Conservation (phyloP, 2,888 invertebrate species). For the Crepidodera aurea region DNA sequence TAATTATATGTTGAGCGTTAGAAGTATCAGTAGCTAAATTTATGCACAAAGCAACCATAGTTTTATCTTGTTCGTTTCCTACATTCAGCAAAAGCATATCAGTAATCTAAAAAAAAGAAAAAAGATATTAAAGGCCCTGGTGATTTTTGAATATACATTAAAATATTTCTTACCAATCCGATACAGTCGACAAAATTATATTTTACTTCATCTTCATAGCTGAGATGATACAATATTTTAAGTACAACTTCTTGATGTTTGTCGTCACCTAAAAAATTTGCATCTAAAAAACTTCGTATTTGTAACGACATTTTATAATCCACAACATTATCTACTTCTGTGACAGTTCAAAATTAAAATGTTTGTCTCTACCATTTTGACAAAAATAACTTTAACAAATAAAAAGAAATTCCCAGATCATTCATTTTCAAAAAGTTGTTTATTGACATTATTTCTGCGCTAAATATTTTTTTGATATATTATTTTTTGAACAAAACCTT, state of each 20-base stretch:
- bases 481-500: too few relatives aligned
- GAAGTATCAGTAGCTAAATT: constrained; percentile 91
- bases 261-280: constrained; percentile 69
- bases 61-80: constrained; percentile 71
- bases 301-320: background rate
- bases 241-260: constrained; percentile 80
- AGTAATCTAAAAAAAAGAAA: constrained; percentile 66
- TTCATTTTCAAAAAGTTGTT: too few relatives aligned
- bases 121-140: too few relatives aligned
- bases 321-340: too few relatives aligned
- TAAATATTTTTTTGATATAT: too few relatives aligned
- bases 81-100: constrained; percentile 81
- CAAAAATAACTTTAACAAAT: too few relatives aligned
- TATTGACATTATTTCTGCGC: too few relatives aligned
- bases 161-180: constrained; percentile 77
- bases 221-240: constrained; percentile 90
- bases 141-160: too few relatives aligned
- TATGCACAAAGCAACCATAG: constrained; percentile 87
- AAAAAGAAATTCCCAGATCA: too few relatives aligned
- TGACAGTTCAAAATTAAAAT: too few relatives aligned
- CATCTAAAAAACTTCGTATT: constrained; percentile 14
- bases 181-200: constrained; percentile 94
- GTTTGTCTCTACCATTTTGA: too few relatives aligned
- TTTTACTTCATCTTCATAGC: constrained; percentile 94
- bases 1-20: constrained; percentile 91